A percentile compares a stretch with the other conserved stretches of the same genome.
These are phyloP conservation scores for Umimayanthus chanpuru DNA, from an alignment of 92 coral and sea anemone genomes.

Conservation along the genomic window DNA sequence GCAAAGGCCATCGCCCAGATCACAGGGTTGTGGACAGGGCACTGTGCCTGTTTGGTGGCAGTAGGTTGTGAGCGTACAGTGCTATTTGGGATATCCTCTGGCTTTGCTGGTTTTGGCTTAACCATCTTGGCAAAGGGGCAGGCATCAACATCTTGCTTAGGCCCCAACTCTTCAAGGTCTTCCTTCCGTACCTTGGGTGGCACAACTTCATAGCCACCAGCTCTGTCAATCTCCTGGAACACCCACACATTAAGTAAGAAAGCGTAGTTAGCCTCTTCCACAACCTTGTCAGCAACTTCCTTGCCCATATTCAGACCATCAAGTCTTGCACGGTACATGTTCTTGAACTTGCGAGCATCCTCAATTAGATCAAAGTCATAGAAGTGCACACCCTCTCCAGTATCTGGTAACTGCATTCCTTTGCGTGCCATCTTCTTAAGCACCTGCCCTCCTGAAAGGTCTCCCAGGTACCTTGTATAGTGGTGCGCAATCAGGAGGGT, in stretches of 20 bases:
- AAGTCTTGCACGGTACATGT: conserved; percentile 78
- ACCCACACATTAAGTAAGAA: conserved; percentile 83
- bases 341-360: conserved; percentile 88
- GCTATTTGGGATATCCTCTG: conserved; percentile 18
- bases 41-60: neutral
- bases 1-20: conserved; percentile 57
- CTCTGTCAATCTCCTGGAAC: conserved; percentile 82
- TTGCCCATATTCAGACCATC: conserved; percentile 76
- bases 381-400: conserved; percentile 87
- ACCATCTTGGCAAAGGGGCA: conserved; percentile 91
- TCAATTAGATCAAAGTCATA: conserved; percentile 76
- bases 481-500: conserved; percentile 89
- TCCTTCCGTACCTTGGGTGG: conserved; percentile 35
- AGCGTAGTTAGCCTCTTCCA: conserved; percentile 81
- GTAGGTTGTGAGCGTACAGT: conserved; percentile 7
- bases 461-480: conserved; percentile 95
- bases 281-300: conserved; percentile 82
- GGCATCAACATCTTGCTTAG: conserved; percentile 40
- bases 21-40: conserved; percentile 50
- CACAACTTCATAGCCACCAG: conserved; percentile 72
- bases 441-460: conserved; percentile 92
- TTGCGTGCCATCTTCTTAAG: conserved; percentile 86
- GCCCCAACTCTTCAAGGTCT: conserved; percentile 36
- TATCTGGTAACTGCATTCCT: conserved; percentile 88
- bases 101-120: conserved; percentile 52